These are phyloP conservation scores for Nezara viridula DNA, from an alignment of 2,888 invertebrate species.

Conservation along the genomic window DNA sequence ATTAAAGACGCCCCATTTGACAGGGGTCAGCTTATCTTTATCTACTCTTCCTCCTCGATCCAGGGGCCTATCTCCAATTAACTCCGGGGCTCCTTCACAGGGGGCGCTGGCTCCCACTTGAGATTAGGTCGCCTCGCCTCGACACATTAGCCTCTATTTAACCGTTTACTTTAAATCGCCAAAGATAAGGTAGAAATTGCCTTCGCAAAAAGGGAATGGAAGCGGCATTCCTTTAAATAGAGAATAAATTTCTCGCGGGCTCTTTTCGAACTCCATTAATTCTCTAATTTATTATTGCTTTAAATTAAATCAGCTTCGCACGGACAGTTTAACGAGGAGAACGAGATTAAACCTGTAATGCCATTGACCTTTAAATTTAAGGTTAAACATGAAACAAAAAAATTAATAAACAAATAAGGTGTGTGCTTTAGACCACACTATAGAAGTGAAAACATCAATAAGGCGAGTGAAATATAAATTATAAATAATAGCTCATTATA, in stretches of 20 bases:
- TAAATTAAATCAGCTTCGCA: not conserved
- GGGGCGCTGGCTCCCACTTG: not conserved
- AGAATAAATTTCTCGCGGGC: not conserved
- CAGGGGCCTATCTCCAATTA: not conserved
- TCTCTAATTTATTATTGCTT: conserved; percentile 6
- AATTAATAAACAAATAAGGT: not conserved
- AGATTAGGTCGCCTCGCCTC: not conserved
- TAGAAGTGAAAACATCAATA: too few relatives aligned
- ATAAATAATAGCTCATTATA: too few relatives aligned
- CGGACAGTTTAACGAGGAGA: not conserved
- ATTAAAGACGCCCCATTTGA: conserved; percentile 59
- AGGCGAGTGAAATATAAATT: too few relatives aligned
- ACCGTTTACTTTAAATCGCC: conserved; percentile 13
- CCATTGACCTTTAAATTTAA: not conserved
- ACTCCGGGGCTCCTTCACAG: not conserved
- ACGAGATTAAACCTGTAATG: not conserved
- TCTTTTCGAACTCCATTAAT: conserved; percentile 32
- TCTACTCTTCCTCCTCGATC: conserved; percentile 26
- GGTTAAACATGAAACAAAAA: not conserved
- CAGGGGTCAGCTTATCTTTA: conserved; percentile 59
- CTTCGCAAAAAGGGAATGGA: not conserved
- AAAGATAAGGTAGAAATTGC: conserved; percentile 21
- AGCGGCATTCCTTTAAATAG: not conserved
- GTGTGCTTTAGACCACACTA: too few relatives aligned
- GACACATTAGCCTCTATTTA: conserved; percentile 24